These are phyloP conservation scores for Trypoxylon attenuatum DNA, from an alignment of 2,888 invertebrate species.

Conservation along the genomic window DNA sequence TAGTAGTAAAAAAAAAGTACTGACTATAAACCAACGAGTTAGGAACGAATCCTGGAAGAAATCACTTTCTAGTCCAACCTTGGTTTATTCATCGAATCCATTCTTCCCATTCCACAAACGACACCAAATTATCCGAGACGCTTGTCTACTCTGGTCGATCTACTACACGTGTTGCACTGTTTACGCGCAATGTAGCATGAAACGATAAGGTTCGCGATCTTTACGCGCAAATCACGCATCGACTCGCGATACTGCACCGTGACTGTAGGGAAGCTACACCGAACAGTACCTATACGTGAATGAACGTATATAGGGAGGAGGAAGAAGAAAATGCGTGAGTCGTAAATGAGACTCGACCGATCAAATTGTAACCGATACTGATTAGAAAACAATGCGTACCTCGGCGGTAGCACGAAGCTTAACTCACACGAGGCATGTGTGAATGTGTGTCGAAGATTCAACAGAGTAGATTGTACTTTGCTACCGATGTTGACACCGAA, in stretches of 20 bases:
- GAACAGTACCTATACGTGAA: constrained; percentile 13
- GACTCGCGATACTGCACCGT: constrained; percentile 8
- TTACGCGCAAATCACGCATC: constrained; percentile 14
- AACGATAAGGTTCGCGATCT: constrained; percentile 20
- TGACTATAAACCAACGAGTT: too few species aligned
- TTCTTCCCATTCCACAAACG: too few species aligned
- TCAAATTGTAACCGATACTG: not conserved
- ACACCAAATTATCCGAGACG: constrained; percentile 24
- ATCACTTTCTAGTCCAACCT: too few species aligned
- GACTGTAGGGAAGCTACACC: constrained; percentile 16
- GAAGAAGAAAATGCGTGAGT: not conserved
- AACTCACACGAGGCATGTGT: too few species aligned
- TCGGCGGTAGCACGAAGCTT: too few species aligned
- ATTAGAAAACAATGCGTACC: not conserved
- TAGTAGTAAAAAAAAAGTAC: too few species aligned
- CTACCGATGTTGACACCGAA: too few species aligned
- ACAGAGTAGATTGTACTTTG: too few species aligned
- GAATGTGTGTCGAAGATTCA: too few species aligned
- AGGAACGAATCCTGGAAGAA: too few species aligned
- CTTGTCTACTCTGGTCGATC: constrained; percentile 7
- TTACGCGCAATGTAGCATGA: constrained; percentile 28
- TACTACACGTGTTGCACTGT: constrained; percentile 37
- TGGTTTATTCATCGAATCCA: too few species aligned
- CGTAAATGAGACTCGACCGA: not conserved
- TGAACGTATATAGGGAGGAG: too few species aligned